Evolutionary conservation across 2,888 invertebrate species (phyloP).

Genomic region (Sinohyriopsis cumingii): DNA sequence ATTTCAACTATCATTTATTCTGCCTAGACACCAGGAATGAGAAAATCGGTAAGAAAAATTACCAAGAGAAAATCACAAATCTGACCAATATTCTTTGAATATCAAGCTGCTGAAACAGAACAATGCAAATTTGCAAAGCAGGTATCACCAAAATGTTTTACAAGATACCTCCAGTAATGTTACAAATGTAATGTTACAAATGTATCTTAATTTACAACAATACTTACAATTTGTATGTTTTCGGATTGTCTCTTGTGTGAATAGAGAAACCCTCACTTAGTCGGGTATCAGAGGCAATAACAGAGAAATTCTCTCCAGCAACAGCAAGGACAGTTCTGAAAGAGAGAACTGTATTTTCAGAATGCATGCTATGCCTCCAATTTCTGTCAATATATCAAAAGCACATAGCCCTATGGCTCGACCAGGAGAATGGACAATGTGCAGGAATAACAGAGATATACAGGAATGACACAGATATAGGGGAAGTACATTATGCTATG

Average conservation of each 20-base stretch:
- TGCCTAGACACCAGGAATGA: too few relatives aligned
- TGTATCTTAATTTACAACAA: not conserved
- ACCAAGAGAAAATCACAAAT: conserved; percentile 2
- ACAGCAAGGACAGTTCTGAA: conserved; percentile 94
- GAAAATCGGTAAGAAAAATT: conserved; percentile 1
- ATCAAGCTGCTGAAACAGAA: not conserved
- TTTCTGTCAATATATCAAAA: too few relatives aligned
- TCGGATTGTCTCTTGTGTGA: conserved; percentile 89
- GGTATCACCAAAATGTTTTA: too few relatives aligned
- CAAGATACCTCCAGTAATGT: too few relatives aligned
- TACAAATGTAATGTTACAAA: too few relatives aligned
- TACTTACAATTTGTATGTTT: conserved; percentile 82
- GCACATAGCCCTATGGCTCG: too few relatives aligned
- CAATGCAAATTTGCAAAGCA: too few relatives aligned
- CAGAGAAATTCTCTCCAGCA: conserved; percentile 94
- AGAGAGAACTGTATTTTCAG: conserved; percentile 9
- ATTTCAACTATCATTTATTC: too few relatives aligned
- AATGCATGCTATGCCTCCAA: not conserved
- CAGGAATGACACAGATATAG: too few relatives aligned
- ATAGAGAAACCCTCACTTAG: conserved; percentile 93
- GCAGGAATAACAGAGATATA: too few relatives aligned
- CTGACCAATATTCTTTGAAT: not conserved
- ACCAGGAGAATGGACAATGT: too few relatives aligned
- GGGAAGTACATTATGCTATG: too few relatives aligned
- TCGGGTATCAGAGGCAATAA: conserved; percentile 96